Conservation (phyloP, 2,888 invertebrate genomes). For the Ditula angustiorana region DNA sequence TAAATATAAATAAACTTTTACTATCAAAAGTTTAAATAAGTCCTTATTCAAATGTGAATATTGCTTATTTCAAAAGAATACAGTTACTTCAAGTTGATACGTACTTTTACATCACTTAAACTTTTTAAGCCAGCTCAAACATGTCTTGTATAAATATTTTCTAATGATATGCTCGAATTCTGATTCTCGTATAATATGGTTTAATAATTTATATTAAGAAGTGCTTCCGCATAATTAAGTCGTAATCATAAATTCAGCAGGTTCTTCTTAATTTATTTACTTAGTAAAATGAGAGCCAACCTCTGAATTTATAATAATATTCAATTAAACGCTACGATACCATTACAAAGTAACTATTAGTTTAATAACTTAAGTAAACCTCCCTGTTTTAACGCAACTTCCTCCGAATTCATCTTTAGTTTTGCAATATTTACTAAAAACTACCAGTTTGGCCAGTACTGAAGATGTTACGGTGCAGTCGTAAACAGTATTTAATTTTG, state of each 20-base stretch:
- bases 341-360: constrained; percentile 9
- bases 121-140: neutral
- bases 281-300: neutral
- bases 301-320: constrained; percentile 30
- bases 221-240: neutral
- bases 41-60: neutral
- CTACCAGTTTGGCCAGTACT: neutral
- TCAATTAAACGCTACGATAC: neutral
- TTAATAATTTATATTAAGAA: neutral
- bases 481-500: too few species aligned
- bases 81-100: neutral
- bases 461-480: too few species aligned
- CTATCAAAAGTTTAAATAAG: neutral
- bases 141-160: neutral
- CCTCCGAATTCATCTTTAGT: neutral
- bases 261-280: neutral
- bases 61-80: neutral
- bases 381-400: constrained; percentile 33
- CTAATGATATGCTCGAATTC: too few species aligned
- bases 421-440: neutral
- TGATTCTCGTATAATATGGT: neutral
- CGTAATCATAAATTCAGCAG: constrained; percentile 28
- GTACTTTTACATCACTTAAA: neutral
- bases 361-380: constrained; percentile 22
- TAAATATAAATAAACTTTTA: neutral